A percentile compares a stretch with the other conserved stretches of the same genome.
Evolutionary conservation across 2,797 vertebrate species (phyloP).

Genomic region (Tokudaia muenninki): DNA sequence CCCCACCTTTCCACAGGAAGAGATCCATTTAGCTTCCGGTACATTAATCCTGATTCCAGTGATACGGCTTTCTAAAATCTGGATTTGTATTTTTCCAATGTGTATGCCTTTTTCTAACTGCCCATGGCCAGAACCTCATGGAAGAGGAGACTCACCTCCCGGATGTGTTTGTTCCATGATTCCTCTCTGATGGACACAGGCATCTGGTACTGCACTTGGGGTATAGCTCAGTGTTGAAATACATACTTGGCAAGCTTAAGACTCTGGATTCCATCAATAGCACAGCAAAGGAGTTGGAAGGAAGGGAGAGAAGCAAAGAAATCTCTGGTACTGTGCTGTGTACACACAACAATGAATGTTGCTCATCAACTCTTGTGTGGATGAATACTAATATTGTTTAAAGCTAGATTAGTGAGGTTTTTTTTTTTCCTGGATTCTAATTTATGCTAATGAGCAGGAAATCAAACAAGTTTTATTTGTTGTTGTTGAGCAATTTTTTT

Average conservation of each 20-base stretch:
- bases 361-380: not conserved
- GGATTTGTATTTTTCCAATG: not conserved
- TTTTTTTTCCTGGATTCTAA: constrained; percentile 61
- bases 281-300: not conserved
- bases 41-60: not conserved
- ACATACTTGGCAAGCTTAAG: not conserved
- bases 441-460: constrained; percentile 69
- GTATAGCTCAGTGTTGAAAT: not conserved
- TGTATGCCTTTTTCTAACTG: not conserved
- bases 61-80: not conserved
- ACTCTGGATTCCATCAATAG: not conserved
- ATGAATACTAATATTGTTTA: constrained; percentile 44
- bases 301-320: not conserved
- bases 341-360: not conserved
- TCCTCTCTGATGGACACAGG: not conserved
- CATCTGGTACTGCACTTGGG: not conserved
- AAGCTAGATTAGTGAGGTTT: constrained; percentile 45
- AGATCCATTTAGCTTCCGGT: not conserved
- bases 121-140: not conserved
- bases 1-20: not conserved
- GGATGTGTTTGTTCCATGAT: not conserved
- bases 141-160: not conserved
- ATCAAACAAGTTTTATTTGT: constrained; percentile 72
- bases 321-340: not conserved
- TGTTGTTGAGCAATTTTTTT: constrained; percentile 50